Base-by-base conservation (phyloP, 2,888 invertebrate genomes). In the Crocallis elinguaria region DNA sequence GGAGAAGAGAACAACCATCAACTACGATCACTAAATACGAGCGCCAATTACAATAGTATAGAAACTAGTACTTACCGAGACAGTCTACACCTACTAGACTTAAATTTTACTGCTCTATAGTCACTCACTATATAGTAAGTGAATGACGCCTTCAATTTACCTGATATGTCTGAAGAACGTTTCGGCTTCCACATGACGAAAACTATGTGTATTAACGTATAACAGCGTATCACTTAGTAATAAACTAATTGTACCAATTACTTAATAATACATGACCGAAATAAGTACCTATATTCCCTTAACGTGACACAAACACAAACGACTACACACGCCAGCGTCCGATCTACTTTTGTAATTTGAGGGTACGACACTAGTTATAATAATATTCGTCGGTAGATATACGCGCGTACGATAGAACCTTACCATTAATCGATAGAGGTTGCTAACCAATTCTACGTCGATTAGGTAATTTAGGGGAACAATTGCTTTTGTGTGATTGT, bases 381-480 rank as follows among this genome's bases (percentile, higher is more conserved):
- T 16, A 33, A 16, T 33, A 9, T 5, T 9, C 4, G 1, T 11
- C 27, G 9, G 4, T 27, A 27, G 27, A 3, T 29, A n/a, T 33
- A 14, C 14, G n/a, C n/a, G 29, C 11, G 21, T 36, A 36, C 48
- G 33, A 39, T 48, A 48, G 16, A 13, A 35, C 25, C 19, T 48
- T 33, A 39, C 39, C 17, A 48, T 12, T 4, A 29, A 29, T 25
- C 25, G n/a, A 12, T 29, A 3, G 5, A n/a, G 12, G 29, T 12
- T 29, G 12, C 12, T 29, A 29, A 49, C 39, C 41, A 41, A 41
- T 49, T 27, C 33, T 8, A 41, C 16, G n/a, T 19, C 48, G 39
- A 49, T 49, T 49, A 49, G 33, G 25, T 4, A 33, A 33, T 41
- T 17, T 48, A 12, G 5, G 13, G 39, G 33, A 12, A 35, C 3